Conservation (phyloP, 2,113 vertebrate species). For the Phaethornis superciliosus region DNA sequence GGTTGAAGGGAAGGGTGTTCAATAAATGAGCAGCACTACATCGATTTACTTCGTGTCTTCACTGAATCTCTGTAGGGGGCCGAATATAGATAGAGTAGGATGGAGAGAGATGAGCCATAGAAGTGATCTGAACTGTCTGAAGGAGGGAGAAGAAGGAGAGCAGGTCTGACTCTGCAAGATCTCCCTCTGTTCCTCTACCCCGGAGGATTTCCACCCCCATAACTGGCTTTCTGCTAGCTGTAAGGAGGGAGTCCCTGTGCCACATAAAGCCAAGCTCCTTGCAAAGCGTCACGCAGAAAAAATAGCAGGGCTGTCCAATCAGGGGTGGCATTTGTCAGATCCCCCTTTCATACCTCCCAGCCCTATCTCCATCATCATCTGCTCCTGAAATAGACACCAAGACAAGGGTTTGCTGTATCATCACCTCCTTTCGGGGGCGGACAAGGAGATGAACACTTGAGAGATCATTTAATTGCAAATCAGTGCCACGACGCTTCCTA, state of each 20-base stretch:
- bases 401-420: not conserved
- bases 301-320: not conserved
- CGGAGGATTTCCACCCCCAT: constrained; percentile 19
- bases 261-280: not conserved
- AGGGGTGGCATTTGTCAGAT: not conserved
- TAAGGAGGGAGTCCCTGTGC: not conserved
- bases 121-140: not conserved
- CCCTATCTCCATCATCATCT: not conserved
- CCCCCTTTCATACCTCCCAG: not conserved
- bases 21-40: constrained; percentile 27
- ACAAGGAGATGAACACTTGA: not conserved
- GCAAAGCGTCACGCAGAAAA: not conserved
- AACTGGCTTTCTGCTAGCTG: not conserved
- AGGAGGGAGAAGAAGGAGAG: not conserved
- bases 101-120: not conserved
- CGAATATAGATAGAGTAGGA: constrained; percentile 19
- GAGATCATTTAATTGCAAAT: not conserved
- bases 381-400: not conserved
- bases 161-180: constrained; percentile 6
- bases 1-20: constrained; percentile 14
- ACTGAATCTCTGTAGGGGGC: not conserved
- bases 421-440: not conserved
- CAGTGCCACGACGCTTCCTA: accelerated
- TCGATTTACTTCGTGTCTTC: not conserved
- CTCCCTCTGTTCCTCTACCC: not conserved